Conservation (phyloP, 2,113 vertebrate species). For the Indicator indicator region DNA sequence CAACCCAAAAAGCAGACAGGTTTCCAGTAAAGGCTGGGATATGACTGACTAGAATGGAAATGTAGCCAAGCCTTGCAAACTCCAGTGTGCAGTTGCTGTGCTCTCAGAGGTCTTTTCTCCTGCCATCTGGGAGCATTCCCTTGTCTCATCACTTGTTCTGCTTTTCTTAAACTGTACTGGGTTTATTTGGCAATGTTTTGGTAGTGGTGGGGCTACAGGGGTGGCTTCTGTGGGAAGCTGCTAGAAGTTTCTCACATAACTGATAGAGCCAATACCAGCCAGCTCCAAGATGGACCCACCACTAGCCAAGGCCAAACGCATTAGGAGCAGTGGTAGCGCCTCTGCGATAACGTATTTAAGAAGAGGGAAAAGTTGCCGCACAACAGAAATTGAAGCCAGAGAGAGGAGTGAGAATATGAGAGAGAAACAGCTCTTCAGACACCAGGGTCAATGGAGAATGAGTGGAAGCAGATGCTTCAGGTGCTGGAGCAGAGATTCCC, state of each 20-base stretch:
- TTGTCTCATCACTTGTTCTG: not conserved
- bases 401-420: not conserved
- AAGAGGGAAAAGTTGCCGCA: not conserved
- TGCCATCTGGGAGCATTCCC: not conserved
- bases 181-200: not conserved
- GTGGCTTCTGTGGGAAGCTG: not conserved
- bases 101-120: not conserved
- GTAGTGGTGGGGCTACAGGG: not conserved
- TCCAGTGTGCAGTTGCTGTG: not conserved
- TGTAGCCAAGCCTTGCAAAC: not conserved
- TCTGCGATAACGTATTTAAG: not conserved
- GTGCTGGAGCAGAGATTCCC: not conserved
- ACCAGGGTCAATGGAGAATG: not conserved
- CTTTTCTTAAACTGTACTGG: not conserved
- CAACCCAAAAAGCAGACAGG: not conserved
- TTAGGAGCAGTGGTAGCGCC: not conserved
- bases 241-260: not conserved
- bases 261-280: not conserved
- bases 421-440: not conserved
- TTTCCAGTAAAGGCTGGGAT: conserved; percentile 44
- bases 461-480: not conserved
- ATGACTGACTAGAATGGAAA: not conserved
- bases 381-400: not conserved
- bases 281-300: not conserved
- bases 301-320: not conserved